Base-by-base conservation (phyloP, 1,140 invertebrate genomes). In the Campodea augens region DNA sequence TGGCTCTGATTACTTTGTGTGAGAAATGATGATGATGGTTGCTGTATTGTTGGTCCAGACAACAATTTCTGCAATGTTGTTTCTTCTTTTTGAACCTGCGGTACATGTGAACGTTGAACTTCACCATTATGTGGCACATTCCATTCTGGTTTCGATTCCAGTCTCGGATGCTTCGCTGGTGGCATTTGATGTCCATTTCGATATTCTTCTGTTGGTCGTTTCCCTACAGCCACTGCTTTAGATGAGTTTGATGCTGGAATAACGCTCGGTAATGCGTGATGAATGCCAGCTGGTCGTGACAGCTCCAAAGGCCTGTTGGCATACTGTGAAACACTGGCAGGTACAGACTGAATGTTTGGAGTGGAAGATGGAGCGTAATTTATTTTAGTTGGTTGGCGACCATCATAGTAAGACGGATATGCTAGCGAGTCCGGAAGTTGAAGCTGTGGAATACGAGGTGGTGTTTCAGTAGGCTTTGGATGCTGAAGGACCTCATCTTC, bases 401-500 rank as follows among this genome's bases (percentile, higher is more conserved):
- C 7, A 15, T 32, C 27, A 15, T 32, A 32, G 27, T 32, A 32
- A 32, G 7, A 10, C 7, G 27, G 15, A 15, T 32, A 32, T 7
- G 27, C 27, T 10, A 15, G 7, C 27, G 27, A 32, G 27, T 32
- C 27, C 38, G 46, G 46, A 13, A 25, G 22, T 47, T 25, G 32
- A 36, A 29, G 41, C 0, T 39, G 41, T 13, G 23, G 5, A 3
- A 25, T 13, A 10, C 38, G 38, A 13, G 38, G 19, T 13, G 27
- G 27, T 7, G 27, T 15, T 10, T 15, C 27, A 7, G 15, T 15
- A 7, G 7, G 7, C 27, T 32, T 32, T 7, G 7, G 7, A 15
- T 15, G 7, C 7, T 32, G 7, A 7, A 7, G 7, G 15, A 32
- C 27, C 12, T 39, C 54, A 41, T 81, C 77, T 52, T 81, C 78